Base-by-base conservation (phyloP, 2,888 invertebrate species). In the Drosophila greeni region DNA sequence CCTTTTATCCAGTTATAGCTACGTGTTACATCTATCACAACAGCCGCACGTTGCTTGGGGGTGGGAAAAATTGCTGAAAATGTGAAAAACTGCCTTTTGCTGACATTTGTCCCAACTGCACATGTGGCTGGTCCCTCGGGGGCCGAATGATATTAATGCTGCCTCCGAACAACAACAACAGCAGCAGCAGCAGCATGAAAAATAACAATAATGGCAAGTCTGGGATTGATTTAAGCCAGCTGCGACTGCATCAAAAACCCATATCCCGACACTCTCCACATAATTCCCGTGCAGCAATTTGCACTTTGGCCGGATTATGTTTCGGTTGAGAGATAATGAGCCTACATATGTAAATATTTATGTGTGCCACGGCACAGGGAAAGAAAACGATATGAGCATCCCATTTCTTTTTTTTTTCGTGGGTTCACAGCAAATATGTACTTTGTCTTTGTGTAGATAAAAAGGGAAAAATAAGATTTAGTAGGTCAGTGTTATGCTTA, bases 11-110 rank as follows among this genome's bases (percentile, higher is more conserved):
- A 37, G 36, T 51, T 47, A 48, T 24, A 58, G 54, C 53, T 72
- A 74, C 79, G 76, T 76, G 76, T 66, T 74, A 67, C 76, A 79
- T 74, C 74, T 73, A 76, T 76, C 76, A 79, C 58, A 60, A 16
- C n/a, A 43, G 42, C 47, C 3, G 1, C 42, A 8, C 11, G 11
- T n/a, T n/a, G 33, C 18, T 20, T 8, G 42, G 26, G 42, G 56
- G 40, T 42, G 57, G 57, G 36, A 55, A 55, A 55, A 55, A 55
- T 55, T 51, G 55, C 29, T 56, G 52, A 52, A 57, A 59, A 57
- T 45, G 57, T 43, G 59, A 23, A 56, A 56, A 56, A 56, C 58
- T 37, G 59, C 59, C 37, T 60, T 60, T 47, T 48, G 60, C 47
- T 59, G 60, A 43, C 55, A 60, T 60, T 60, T 60, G 60, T 59